Percentiles rank a stretch among this genome's conserved stretches.
These are phyloP conservation scores for Micrasema longulum DNA, from an alignment of 1,140 invertebrate species.

Conservation along the genomic window DNA sequence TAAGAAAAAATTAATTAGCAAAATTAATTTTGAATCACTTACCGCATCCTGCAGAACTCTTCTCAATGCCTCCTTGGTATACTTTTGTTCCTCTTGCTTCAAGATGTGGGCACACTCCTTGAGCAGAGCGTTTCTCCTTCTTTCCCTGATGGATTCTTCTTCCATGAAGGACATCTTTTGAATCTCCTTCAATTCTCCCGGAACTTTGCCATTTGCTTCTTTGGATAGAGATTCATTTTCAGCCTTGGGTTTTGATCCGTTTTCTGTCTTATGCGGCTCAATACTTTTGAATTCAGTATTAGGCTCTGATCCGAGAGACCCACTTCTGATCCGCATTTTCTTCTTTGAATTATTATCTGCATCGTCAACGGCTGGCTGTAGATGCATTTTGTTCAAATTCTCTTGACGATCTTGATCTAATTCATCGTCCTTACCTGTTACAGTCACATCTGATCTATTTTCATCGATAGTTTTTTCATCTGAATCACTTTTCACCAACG, in stretches of 20 bases:
- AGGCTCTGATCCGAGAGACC: not conserved
- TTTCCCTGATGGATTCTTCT: constrained; percentile 73
- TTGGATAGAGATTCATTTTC: no score
- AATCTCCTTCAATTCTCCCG: constrained; percentile 53
- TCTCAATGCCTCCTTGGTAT: constrained; percentile 72
- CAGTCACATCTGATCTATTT: no score
- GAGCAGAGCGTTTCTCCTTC: constrained; percentile 67
- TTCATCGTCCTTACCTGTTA: no score
- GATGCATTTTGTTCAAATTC: constrained; percentile 15
- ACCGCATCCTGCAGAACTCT: constrained; percentile 77
- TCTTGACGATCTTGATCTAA: not conserved
- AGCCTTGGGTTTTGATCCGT: not conserved
- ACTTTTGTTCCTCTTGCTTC: constrained; percentile 68
- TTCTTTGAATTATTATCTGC: constrained; percentile 1
- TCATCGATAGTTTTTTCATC: not conserved
- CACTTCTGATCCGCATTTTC: constrained; percentile 15
- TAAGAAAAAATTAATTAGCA: no score
- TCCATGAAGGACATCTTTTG: constrained; percentile 74
- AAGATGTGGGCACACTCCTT: constrained; percentile 75
- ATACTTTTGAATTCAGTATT: not conserved
- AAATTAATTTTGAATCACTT: no score
- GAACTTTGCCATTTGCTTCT: constrained; percentile 18
- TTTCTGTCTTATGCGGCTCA: constrained; percentile 1
- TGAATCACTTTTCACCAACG: not conserved
- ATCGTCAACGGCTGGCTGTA: constrained; percentile 39